These are phyloP conservation scores for Lamprologus lemairii DNA, from an alignment of 2,113 vertebrate species.

Conservation along the genomic window DNA sequence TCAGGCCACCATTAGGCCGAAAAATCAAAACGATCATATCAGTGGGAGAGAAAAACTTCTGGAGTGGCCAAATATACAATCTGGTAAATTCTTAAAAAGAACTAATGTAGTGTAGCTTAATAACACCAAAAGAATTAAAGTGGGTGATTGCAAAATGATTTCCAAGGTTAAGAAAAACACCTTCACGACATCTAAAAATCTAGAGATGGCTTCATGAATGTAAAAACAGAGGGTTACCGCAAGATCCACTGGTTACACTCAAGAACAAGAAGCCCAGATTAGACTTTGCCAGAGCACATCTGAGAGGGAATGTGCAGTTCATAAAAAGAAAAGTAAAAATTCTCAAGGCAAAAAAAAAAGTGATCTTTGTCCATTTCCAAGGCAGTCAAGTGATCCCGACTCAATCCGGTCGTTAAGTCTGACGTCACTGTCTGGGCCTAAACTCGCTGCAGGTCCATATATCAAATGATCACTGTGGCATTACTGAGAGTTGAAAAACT, in stretches of 20 bases:
- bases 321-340: background rate
- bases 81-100: background rate
- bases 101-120: background rate
- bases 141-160: background rate
- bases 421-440: no score
- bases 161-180: background rate
- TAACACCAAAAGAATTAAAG: background rate
- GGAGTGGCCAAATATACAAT: background rate
- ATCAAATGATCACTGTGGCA: no score
- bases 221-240: background rate
- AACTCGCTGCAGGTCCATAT: no score
- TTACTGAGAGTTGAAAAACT: no score
- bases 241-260: background rate
- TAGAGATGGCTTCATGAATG: rapidly evolving
- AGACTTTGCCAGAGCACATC: background rate
- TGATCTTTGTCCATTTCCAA: background rate
- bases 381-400: background rate
- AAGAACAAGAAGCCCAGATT: background rate
- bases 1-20: rapidly evolving
- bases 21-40: background rate
- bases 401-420: no score
- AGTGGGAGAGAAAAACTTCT: background rate
- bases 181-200: background rate
- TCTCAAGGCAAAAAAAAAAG: background rate
- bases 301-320: background rate